These are phyloP conservation scores for Meteorus sp. DNA, from an alignment of 1,140 invertebrate species.

Conservation along the genomic window DNA sequence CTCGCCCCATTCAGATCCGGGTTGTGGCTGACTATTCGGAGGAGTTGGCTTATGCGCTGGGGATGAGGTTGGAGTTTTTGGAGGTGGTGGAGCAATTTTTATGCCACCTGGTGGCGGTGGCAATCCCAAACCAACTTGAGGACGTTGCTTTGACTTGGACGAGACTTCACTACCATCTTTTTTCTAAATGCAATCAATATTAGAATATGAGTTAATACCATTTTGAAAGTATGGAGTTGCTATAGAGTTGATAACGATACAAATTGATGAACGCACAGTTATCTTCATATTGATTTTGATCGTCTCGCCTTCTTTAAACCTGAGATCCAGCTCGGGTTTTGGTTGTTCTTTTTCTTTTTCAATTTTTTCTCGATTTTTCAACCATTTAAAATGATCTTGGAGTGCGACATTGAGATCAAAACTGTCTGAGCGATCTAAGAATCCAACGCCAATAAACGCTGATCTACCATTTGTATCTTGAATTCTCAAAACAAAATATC, in stretches of 20 bases:
- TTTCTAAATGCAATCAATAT: slow-evolving; percentile 64
- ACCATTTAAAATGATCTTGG: slow-evolving; percentile 98
- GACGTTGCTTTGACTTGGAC: slow-evolving; percentile 65
- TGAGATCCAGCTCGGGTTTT: slow-evolving; percentile 87
- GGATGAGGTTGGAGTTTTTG: slow-evolving; percentile 69
- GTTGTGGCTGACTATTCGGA: slow-evolving; percentile 58
- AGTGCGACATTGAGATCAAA: slow-evolving; percentile 99
- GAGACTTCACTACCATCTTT: slow-evolving; percentile 79
- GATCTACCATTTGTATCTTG: slow-evolving; percentile 92
- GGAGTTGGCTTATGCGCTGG: slow-evolving; percentile 68
- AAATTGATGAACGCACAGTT: slow-evolving; percentile 67
- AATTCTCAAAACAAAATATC: slow-evolving; percentile 97
- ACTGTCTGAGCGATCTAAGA: slow-evolving; percentile 96
- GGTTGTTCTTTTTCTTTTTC: slow-evolving; percentile 77
- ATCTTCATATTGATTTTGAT: slow-evolving; percentile 99
- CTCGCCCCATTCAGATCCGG: slow-evolving; percentile 74
- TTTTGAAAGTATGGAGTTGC: neutral
- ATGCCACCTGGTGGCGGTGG: slow-evolving; percentile 83
- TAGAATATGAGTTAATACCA: slow-evolving; percentile 29
- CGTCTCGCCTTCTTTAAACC: slow-evolving; percentile 98
- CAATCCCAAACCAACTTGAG: slow-evolving; percentile 66
- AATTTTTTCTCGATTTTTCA: slow-evolving; percentile 89
- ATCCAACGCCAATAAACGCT: slow-evolving; percentile 98
- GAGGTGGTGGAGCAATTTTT: slow-evolving; percentile 68
- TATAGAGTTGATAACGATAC: slow-evolving; percentile 8